Percentiles rank a stretch among this genome's conserved stretches.
phyloP scores from a whole-genome alignment of 2,797 vertebrate genomes.

The Pantherophis vulpinus region DNA sequence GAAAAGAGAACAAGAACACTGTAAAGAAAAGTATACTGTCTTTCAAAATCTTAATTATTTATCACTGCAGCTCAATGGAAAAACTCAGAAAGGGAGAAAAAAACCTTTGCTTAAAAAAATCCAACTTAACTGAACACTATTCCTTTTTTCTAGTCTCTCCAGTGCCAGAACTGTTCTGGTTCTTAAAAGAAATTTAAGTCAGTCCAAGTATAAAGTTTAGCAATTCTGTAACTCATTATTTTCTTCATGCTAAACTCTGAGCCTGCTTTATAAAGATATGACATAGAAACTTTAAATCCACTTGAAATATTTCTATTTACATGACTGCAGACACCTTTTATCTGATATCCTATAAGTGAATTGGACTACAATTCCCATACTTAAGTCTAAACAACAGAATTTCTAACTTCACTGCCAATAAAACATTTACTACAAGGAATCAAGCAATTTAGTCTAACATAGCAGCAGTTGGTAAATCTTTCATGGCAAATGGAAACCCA shows the following conservation, averaged over 20 bases:
- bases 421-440: neutral
- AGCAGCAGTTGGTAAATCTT: neutral
- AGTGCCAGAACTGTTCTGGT: neutral
- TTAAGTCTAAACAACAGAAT: neutral
- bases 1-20: neutral
- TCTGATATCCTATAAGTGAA: neutral
- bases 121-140: neutral
- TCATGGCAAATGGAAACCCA: neutral
- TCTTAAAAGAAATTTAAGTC: neutral
- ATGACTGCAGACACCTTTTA: neutral
- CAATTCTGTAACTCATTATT: neutral
- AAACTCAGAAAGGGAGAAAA: neutral
- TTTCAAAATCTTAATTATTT: neutral
- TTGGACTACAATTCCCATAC: neutral
- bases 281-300: neutral
- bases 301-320: neutral
- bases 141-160: neutral
- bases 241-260: neutral
- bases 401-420: neutral
- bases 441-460: neutral
- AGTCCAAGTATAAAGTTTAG: neutral
- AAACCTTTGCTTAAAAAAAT: neutral
- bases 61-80: neutral
- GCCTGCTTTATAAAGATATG: neutral
- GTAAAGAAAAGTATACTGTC: neutral